A percentile compares a stretch with the other conserved stretches of the same genome.
Evolutionary conservation across 2,888 invertebrate species (phyloP).

Genomic region (Agonopterix subpropinquella): DNA sequence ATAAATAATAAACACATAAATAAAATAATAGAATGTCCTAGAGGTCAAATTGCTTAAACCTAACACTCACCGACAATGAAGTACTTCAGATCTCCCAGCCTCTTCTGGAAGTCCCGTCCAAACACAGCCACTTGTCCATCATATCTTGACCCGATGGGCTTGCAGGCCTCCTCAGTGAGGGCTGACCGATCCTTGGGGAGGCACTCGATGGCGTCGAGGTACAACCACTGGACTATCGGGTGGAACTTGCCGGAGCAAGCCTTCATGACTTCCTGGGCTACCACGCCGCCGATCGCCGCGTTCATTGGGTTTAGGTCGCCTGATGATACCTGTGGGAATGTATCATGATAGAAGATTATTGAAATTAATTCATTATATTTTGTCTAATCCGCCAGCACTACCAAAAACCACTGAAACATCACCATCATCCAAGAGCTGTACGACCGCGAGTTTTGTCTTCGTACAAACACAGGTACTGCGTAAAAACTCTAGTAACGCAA

Average conservation of each 20-base stretch:
- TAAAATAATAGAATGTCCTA: too few relatives aligned
- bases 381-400: too few relatives aligned
- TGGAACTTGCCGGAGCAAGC: constrained; percentile 97
- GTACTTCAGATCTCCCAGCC: constrained; percentile 85
- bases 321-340: constrained; percentile 67
- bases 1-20: not conserved
- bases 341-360: not conserved
- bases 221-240: constrained; percentile 95
- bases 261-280: constrained; percentile 99
- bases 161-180: constrained; percentile 84
- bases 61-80: constrained; percentile 82
- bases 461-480: too few relatives aligned
- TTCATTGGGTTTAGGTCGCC: constrained; percentile 93
- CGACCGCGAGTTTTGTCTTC: too few relatives aligned
- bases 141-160: constrained; percentile 82
- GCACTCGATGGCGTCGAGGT: constrained; percentile 97
- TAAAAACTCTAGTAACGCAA: too few relatives aligned
- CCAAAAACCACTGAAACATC: too few relatives aligned
- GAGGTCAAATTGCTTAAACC: too few relatives aligned
- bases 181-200: constrained; percentile 81
- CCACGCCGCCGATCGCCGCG: constrained; percentile 95
- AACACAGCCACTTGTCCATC: constrained; percentile 96
- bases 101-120: constrained; percentile 92
- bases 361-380: too few relatives aligned
- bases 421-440: too few relatives aligned